Conservation (phyloP, 2,113 vertebrate species). For the Shinisaurus crocodilurus region DNA sequence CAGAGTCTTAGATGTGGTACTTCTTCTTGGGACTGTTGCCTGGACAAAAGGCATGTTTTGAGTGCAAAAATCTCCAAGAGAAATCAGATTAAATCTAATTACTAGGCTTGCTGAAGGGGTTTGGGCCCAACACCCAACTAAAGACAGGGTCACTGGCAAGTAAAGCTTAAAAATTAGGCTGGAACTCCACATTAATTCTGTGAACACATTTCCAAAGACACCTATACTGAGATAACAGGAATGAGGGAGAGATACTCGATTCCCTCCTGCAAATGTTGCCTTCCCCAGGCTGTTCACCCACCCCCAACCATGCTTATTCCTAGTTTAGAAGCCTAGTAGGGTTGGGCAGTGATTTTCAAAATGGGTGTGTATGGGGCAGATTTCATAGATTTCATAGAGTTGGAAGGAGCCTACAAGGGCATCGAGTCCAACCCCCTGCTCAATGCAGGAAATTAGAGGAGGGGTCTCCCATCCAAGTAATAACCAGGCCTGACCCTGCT, state of each 20-base stretch:
- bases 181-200: neutral
- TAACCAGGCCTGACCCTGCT: too few species aligned
- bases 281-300: neutral
- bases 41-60: neutral
- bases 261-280: neutral
- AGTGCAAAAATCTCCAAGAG: neutral
- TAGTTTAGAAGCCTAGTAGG: neutral
- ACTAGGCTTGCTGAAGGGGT: constrained; percentile 10
- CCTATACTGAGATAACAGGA: neutral
- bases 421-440: too few species aligned
- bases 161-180: neutral
- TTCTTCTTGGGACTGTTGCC: constrained; percentile 11
- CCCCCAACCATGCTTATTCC: neutral
- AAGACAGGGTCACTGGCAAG: neutral
- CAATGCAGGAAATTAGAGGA: too few species aligned
- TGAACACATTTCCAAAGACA: neutral
- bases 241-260: neutral
- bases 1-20: constrained; percentile 11
- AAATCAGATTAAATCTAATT: constrained; percentile 18
- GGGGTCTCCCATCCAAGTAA: too few species aligned
- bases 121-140: neutral
- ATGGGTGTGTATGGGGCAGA: neutral
- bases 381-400: too few species aligned
- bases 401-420: too few species aligned
- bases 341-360: neutral